A percentile compares a stretch with the other conserved stretches of the same genome.
Conservation (phyloP, 1,140 invertebrate genomes). For the Paramacrobiotus metropolitanus region DNA sequence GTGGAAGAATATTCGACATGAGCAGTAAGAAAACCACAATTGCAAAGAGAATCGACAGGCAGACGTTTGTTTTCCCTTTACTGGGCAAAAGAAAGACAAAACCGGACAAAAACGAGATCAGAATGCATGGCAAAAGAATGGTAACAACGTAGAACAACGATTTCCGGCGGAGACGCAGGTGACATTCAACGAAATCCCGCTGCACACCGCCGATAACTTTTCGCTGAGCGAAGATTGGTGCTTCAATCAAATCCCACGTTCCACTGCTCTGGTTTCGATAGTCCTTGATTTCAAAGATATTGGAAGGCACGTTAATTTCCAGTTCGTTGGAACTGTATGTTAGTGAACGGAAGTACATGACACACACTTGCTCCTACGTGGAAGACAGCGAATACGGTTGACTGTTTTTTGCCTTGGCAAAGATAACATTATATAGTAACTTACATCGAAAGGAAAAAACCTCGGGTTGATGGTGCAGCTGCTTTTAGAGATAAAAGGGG, state of each 20-base stretch:
- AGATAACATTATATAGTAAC: too few species aligned
- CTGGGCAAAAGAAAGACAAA: slow-evolving; percentile 86
- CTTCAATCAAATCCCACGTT: slow-evolving; percentile 96
- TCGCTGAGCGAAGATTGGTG: slow-evolving; percentile 51
- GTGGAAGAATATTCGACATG: slow-evolving; percentile 94
- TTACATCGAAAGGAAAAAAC: slow-evolving; percentile 51
- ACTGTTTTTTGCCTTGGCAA: too few species aligned
- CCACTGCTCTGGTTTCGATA: slow-evolving; percentile 72
- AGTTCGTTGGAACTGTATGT: slow-evolving; percentile 95
- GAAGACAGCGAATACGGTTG: too few species aligned
- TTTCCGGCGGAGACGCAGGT: slow-evolving; percentile 40
- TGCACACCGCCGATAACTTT: not conserved
- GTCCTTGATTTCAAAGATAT: slow-evolving; percentile 80
- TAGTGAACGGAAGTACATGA: slow-evolving; percentile 99
- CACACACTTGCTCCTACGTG: slow-evolving; percentile 72
- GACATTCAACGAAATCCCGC: not conserved
- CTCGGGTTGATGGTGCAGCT: slow-evolving; percentile 77
- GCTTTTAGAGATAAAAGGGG: slow-evolving; percentile 94
- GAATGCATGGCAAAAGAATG: slow-evolving; percentile 86
- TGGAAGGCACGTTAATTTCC: slow-evolving; percentile 58
- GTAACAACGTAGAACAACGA: slow-evolving; percentile 98
- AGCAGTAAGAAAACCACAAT: slow-evolving; percentile 95
- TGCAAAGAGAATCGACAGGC: slow-evolving; percentile 93
- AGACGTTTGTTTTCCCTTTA: slow-evolving; percentile 34
- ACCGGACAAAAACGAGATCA: slow-evolving; percentile 94